phyloP scores from a whole-genome alignment of 2,797 vertebrate species.

The Streptopelia turtur region DNA sequence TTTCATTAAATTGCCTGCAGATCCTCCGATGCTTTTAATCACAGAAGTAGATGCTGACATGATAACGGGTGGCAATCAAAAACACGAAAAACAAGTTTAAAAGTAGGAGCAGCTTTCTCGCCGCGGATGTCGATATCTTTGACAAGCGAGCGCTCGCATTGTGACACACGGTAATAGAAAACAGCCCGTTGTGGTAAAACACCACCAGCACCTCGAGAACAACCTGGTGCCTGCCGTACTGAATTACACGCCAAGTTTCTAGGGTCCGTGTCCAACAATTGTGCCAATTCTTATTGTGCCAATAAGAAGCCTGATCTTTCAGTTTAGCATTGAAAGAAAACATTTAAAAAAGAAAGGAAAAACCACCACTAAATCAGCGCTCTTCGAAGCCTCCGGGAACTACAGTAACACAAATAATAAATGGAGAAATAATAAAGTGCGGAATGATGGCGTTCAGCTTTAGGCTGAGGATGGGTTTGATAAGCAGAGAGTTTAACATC shows the following conservation, averaged over 20 bases:
- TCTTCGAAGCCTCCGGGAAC: not conserved
- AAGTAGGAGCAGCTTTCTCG: not conserved
- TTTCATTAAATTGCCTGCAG: not conserved
- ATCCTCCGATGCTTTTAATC: not conserved
- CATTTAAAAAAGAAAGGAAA: not conserved
- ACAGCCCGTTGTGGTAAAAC: not conserved
- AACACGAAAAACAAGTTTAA: not conserved
- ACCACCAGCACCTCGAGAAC: not conserved
- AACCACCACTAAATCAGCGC: not conserved
- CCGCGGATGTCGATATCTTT: not conserved
- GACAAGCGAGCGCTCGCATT: not conserved
- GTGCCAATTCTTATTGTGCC: not conserved
- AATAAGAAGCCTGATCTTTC: not conserved
- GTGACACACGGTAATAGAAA: not conserved
- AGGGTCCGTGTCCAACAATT: not conserved
- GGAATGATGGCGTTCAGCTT: not conserved
- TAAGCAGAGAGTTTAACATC: conserved; percentile 45
- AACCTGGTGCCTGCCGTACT: not conserved
- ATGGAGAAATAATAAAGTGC: conserved; percentile 44
- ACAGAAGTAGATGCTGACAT: not conserved
- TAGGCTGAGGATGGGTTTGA: not conserved
- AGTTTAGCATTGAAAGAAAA: not conserved
- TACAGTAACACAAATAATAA: not conserved
- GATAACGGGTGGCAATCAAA: not conserved
- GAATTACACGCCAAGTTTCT: not conserved